Evolutionary conservation across 37 sponge, comb jelly and placozoan species (phyloP), one percentile per base, ranked within the genome.

Genomic region (Halisarca cf. caerulea): DNA sequence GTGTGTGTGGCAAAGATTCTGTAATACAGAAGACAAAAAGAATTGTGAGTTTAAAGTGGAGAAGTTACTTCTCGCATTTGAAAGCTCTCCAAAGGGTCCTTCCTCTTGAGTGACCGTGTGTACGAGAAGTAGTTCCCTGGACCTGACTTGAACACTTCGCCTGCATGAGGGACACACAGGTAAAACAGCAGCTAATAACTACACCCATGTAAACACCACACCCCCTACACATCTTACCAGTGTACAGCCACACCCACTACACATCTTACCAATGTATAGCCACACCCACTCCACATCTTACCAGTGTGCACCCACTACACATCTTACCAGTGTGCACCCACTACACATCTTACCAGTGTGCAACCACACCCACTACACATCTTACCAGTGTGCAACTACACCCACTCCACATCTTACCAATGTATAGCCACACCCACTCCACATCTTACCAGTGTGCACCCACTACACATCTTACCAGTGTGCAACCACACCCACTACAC

Each of bases 21-120:
- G n/a, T n/a, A n/a, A n/a, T n/a, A n/a, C n/a, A n/a, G n/a, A n/a
- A n/a, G n/a, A n/a, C n/a, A n/a, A n/a, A n/a, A n/a, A n/a, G n/a
- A n/a, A n/a, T n/a, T n/a, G n/a, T n/a, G n/a, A n/a, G 33, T 6
- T 68, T 34, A 68, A 28, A 68, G 7, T 28, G 69, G 69, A 1
- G 69, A 68, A 18, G 33, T 68, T 28, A 68, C 17, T 28, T 68
- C 69, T 1, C 30, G 28, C 69, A 68, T 68, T 68, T 68, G 69
- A 34, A 68, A 68, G 35, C 35, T 68, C 32, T 68, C 69, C 33
- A 68, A 34, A 30, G 69, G 69, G 33, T 68, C 69, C 30, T 34
- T 28, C 15, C 69, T 28, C 34, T 30, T 68, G 32, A 68, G 33
- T n/a, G 33, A 8, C 15, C 69, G 28, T 2, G 69, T 68, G 69